phyloP scores from a whole-genome alignment of 1,140 invertebrate genomes.

The Eurosta solidaginis region DNA sequence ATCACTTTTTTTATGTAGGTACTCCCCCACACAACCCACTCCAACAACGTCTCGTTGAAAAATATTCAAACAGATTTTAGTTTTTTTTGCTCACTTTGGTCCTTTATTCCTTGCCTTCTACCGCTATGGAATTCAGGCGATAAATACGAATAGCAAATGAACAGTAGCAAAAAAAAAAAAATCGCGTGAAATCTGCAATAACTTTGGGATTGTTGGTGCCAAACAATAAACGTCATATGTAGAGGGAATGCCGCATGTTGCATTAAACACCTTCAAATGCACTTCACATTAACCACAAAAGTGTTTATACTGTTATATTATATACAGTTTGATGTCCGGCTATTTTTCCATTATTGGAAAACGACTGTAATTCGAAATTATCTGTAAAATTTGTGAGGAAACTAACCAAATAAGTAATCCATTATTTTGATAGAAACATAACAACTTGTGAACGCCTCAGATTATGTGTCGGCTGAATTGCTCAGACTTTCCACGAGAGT shows the following conservation, averaged over 20 bases:
- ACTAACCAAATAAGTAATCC: background rate
- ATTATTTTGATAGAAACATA: too few species aligned
- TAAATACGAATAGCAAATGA: background rate
- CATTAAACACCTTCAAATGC: background rate
- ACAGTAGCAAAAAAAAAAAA: background rate
- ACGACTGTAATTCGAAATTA: background rate
- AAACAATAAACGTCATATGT: slow-evolving; percentile 5
- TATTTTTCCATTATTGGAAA: background rate
- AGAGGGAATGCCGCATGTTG: background rate
- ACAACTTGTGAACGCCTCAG: too few species aligned
- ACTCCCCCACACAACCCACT: background rate
- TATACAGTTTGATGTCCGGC: background rate
- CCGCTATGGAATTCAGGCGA: background rate
- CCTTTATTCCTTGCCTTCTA: background rate
- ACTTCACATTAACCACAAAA: background rate
- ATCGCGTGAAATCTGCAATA: background rate
- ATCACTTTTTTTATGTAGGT: background rate
- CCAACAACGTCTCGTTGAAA: background rate
- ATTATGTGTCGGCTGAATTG: too few species aligned
- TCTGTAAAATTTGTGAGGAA: background rate
- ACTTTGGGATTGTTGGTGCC: background rate
- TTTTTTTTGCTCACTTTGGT: background rate
- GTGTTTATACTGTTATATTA: too few species aligned
- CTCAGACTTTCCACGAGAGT: too few species aligned
- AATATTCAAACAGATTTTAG: background rate